Evolutionary conservation across 2,888 invertebrate genomes (phyloP).

Genomic region (Agrochola lychnidis): DNA sequence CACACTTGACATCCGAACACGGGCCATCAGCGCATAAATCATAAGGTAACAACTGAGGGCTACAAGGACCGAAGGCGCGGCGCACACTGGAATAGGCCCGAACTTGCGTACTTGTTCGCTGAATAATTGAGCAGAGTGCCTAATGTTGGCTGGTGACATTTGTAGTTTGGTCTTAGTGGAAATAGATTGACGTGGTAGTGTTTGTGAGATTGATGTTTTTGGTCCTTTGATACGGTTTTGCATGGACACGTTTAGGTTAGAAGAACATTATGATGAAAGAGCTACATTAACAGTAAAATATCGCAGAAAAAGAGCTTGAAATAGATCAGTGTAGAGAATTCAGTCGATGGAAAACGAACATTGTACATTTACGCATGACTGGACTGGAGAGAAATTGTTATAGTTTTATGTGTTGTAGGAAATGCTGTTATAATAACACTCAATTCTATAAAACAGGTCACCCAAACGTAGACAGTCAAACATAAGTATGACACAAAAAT

Average conservation of each 20-base stretch:
- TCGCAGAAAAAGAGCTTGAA: neutral
- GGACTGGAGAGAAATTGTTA: too few relatives aligned
- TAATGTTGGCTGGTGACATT: constrained; percentile 45
- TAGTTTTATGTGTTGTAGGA: neutral
- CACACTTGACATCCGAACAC: constrained; percentile 57
- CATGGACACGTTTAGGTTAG: too few relatives aligned
- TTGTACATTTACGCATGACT: too few relatives aligned
- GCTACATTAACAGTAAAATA: neutral
- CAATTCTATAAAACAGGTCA: neutral
- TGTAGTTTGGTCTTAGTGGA: constrained; percentile 33
- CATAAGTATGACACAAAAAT: constrained; percentile 20
- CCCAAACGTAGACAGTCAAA: neutral
- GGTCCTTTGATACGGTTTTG: neutral
- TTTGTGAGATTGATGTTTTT: neutral
- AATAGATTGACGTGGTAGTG: constrained; percentile 37
- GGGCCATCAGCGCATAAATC: constrained; percentile 65
- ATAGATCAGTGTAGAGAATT: too few relatives aligned
- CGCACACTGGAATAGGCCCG: constrained; percentile 55
- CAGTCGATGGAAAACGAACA: too few relatives aligned
- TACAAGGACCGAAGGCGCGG: constrained; percentile 64
- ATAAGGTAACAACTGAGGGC: constrained; percentile 56
- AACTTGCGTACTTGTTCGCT: constrained; percentile 49
- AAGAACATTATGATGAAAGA: neutral
- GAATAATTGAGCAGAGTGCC: constrained; percentile 63
- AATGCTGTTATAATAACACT: neutral